Conservation (phyloP, 2,797 vertebrate genomes). For the Pseudocheirus occidentalis region DNA sequence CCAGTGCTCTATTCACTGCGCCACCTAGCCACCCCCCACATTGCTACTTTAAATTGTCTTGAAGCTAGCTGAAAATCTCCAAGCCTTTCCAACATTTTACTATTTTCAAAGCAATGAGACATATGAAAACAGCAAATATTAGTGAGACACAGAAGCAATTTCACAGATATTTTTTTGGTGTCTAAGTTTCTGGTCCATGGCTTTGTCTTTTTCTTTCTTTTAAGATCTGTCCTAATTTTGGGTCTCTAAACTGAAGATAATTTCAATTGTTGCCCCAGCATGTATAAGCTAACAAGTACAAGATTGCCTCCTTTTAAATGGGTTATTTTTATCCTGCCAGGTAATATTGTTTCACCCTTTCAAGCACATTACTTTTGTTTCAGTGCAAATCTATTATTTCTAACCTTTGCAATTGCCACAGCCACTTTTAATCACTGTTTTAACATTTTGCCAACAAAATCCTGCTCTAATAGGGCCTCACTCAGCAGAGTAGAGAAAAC, state of each 20-base stretch:
- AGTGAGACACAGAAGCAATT: not conserved
- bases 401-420: not conserved
- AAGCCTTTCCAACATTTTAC: not conserved
- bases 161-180: conserved; percentile 18
- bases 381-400: conserved; percentile 1
- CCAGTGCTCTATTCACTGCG: too few species aligned
- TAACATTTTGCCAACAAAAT: conserved; percentile 3
- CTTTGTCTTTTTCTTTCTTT: conserved; percentile 13
- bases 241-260: not conserved
- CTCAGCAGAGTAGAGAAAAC: not conserved
- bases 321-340: conserved; percentile 47
- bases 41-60: conserved; percentile 25
- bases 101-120: not conserved
- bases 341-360: conserved; percentile 27
- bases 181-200: conserved; percentile 10
- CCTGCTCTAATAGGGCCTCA: not conserved
- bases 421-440: conserved; percentile 11
- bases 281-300: conserved; percentile 19
- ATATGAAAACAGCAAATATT: conserved; percentile 8
- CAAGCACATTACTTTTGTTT: conserved; percentile 44
- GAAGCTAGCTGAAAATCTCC: conserved; percentile 12
- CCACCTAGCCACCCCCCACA: too few species aligned
- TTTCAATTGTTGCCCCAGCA: conserved; percentile 2
- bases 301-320: conserved; percentile 41
- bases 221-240: conserved; percentile 32